Evolutionary conservation across 2,888 invertebrate species (phyloP), one percentile per base, ranked within the genome.

Genomic region (Lepeophtheirus nordmannii): DNA sequence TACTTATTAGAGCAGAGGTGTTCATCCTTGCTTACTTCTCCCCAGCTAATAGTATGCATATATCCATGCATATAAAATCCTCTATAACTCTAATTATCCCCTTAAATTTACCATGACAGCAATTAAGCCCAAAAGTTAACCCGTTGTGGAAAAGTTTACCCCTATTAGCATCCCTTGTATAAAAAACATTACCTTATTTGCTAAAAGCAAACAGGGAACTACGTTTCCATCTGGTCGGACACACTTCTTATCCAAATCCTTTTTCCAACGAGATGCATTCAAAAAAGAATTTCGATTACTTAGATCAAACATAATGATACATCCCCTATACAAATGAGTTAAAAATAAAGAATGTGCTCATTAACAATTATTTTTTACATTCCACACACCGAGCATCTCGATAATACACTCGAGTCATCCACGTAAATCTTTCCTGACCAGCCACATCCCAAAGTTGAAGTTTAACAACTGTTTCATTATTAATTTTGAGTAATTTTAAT

Each of bases 381-480:
- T 17, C 1, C 8, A n/a, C 53, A 53, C 53, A 30, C 30, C 37
- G 46, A 71, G 81, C 80, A 70, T 81, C 81, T 71, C 80, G 79
- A 72, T 80, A 81, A 71, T 81, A 81, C 0, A 81, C 81, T 64
- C 81, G 71, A 0, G 81, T 80, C 81, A 81, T 81, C 76, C 80
- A 80, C 1, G 80, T 80, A 71, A 81, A 81, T 68, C 81, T 72
- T 70, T 81, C 81, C 72, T 81, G 81, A 79, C 80, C 80, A 72
- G 81, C 81, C 69, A 81, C 80, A 70, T 81, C 81, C 81, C 81
- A 81, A 65, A 81, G 72, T 71, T 81, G 81, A 22, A 81, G 72
- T 70, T 80, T 65, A 39, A 65, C 65, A 10, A 81, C 76, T 10
- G 79, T 76, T 76, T 76, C 40, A 77, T 78, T 69, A 78, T 78